A percentile compares a stretch with the other conserved stretches of the same genome.
Conservation (phyloP, 2,113 vertebrate species). For the Bufo gargarizans region DNA sequence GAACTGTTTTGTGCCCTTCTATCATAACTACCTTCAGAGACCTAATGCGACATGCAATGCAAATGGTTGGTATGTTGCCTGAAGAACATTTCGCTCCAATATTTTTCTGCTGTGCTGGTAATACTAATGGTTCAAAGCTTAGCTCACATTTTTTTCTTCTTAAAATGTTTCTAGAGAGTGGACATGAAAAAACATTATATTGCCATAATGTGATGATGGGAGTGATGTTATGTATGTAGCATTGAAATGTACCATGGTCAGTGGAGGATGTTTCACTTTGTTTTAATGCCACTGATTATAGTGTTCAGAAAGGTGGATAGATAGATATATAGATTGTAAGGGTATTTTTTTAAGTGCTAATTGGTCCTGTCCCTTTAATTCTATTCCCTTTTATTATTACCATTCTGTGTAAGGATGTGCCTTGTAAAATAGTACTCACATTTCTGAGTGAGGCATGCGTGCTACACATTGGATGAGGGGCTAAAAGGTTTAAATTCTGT, state of each 20-base stretch:
- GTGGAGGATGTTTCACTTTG: too few relatives aligned
- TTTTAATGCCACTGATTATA: neutral
- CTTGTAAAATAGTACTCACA: too few relatives aligned
- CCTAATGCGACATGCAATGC: conserved; percentile 28
- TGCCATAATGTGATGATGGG: neutral
- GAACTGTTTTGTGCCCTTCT: neutral
- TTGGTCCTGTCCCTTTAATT: too few relatives aligned
- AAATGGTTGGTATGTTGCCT: conserved; percentile 39
- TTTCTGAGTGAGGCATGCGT: too few relatives aligned
- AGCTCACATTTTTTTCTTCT: conserved; percentile 14
- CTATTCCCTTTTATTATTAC: too few relatives aligned
- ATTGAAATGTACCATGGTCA: too few relatives aligned
- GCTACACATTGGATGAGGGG: too few relatives aligned
- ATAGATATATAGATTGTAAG: neutral
- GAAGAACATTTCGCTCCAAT: neutral
- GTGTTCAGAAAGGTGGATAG: neutral
- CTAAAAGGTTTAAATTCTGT: too few relatives aligned
- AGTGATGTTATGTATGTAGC: neutral
- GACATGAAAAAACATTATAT: neutral
- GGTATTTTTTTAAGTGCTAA: too few relatives aligned
- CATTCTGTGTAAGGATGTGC: too few relatives aligned
- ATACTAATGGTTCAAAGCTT: neutral
- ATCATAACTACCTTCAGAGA: conserved; percentile 39
- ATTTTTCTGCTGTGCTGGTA: conserved; percentile 17
- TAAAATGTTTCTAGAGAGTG: neutral